These are phyloP conservation scores for Oceanodroma tethys DNA, from an alignment of 2,113 vertebrate genomes.

Conservation along the genomic window DNA sequence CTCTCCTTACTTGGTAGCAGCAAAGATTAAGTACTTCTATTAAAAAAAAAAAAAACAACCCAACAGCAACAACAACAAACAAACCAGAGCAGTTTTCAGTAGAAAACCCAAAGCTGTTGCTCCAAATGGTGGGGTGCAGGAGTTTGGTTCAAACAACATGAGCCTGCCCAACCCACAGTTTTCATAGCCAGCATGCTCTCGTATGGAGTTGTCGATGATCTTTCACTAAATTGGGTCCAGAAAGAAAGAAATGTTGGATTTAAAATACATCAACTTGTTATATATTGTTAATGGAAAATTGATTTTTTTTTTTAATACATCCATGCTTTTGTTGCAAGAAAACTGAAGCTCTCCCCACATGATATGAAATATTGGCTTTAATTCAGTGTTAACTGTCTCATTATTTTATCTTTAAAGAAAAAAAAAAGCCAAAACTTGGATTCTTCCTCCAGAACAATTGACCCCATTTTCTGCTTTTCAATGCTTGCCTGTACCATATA, in stretches of 20 bases:
- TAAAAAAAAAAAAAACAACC: not conserved
- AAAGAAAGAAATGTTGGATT: not conserved
- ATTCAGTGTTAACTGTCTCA: not conserved
- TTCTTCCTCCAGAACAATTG: not conserved
- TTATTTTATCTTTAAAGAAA: not conserved
- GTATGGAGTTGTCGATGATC: rapidly evolving
- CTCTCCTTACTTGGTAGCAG: not conserved
- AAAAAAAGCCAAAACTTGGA: not conserved
- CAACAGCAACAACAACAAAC: too few species aligned
- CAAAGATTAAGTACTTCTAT: not conserved
- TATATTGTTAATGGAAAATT: not conserved
- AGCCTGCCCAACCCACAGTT: not conserved
- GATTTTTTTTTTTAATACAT: not conserved
- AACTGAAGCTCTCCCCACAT: not conserved
- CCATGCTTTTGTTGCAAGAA: not conserved
- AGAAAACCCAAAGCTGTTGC: not conserved
- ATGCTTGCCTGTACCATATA: not conserved
- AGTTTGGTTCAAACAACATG: not conserved
- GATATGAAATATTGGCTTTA: not conserved
- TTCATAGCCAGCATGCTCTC: rapidly evolving
- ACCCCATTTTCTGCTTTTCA: not conserved
- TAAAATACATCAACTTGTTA: not conserved
- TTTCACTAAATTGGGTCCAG: not conserved
- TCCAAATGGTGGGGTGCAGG: too few species aligned
- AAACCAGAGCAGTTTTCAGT: not conserved